These are phyloP conservation scores for Gavialis gangeticus DNA, from an alignment of 2,113 vertebrate genomes.

Conservation along the genomic window DNA sequence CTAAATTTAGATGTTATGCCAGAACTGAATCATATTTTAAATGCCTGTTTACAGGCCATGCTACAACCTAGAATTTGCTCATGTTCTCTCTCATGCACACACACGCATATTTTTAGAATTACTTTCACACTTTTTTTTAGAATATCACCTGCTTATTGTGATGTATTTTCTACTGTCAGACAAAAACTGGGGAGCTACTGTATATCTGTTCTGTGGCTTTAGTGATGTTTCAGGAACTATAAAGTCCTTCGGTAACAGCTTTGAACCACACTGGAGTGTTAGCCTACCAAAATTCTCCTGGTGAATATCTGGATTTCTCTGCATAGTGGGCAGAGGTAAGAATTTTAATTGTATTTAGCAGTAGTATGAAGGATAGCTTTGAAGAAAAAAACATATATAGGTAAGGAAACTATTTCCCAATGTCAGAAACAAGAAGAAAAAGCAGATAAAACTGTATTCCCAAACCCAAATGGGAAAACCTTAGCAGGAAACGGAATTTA, in stretches of 20 bases:
- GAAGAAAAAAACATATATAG: too few relatives aligned
- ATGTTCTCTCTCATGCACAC: too few relatives aligned
- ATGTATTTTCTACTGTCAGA: too few relatives aligned
- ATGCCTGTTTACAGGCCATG: background rate
- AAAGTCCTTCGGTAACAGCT: background rate
- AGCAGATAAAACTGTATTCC: background rate
- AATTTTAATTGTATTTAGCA: background rate
- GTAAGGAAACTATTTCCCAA: background rate
- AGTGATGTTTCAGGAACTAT: background rate
- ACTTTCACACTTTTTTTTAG: fast-evolving
- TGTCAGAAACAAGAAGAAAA: background rate
- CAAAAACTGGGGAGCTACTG: too few relatives aligned
- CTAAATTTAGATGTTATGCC: background rate
- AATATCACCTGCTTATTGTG: too few relatives aligned
- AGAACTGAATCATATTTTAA: background rate
- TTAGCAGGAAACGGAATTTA: background rate
- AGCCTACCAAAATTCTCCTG: background rate
- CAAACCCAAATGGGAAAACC: background rate
- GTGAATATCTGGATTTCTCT: background rate
- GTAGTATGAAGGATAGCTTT: background rate
- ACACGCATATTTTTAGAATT: too few relatives aligned
- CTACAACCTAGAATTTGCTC: background rate
- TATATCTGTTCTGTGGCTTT: too few relatives aligned
- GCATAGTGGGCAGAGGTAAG: background rate
- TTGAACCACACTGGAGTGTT: background rate